phyloP scores from a whole-genome alignment of 2,888 invertebrate species.

The Lasioglossum figueresi region DNA sequence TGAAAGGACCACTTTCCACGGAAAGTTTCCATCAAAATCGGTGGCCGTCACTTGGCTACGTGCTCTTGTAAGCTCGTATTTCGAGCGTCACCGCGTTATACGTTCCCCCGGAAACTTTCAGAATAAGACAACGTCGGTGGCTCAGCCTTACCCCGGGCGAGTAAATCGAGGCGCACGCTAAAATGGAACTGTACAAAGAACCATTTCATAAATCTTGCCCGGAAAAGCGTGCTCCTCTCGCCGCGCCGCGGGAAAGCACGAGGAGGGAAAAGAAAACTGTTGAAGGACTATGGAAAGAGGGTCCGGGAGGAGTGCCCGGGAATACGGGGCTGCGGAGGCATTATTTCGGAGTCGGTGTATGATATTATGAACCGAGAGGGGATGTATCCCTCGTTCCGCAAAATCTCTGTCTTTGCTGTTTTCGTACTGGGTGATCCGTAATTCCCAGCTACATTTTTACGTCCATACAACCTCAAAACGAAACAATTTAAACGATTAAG shows the following conservation, averaged over 20 bases:
- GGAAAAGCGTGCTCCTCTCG: constrained; percentile 64
- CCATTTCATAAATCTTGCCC: constrained; percentile 79
- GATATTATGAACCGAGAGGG: constrained; percentile 74
- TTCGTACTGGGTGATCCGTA: neutral
- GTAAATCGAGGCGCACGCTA: constrained; percentile 76
- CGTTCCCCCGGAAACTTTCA: constrained; percentile 66
- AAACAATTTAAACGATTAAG: neutral
- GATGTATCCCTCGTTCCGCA: constrained; percentile 35
- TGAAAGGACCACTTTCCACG: neutral
- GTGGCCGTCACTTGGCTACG: neutral
- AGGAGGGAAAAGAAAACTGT: constrained; percentile 76
- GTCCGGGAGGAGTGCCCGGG: constrained; percentile 55
- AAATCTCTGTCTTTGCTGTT: constrained; percentile 28
- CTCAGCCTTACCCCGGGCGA: constrained; percentile 58
- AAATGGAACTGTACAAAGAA: constrained; percentile 80
- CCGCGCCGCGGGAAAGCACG: constrained; percentile 52
- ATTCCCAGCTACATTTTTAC: neutral
- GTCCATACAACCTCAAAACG: too few relatives aligned
- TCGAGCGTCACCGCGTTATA: constrained; percentile 31
- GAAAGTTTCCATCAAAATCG: neutral
- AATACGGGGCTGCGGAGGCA: constrained; percentile 64
- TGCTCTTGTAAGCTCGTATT: constrained; percentile 6
- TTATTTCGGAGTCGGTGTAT: constrained; percentile 76
- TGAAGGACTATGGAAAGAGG: constrained; percentile 77
- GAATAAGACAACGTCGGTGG: constrained; percentile 66